Evolutionary conservation across 2,113 vertebrate species (phyloP).

Genomic region (Peromyscus californicus): DNA sequence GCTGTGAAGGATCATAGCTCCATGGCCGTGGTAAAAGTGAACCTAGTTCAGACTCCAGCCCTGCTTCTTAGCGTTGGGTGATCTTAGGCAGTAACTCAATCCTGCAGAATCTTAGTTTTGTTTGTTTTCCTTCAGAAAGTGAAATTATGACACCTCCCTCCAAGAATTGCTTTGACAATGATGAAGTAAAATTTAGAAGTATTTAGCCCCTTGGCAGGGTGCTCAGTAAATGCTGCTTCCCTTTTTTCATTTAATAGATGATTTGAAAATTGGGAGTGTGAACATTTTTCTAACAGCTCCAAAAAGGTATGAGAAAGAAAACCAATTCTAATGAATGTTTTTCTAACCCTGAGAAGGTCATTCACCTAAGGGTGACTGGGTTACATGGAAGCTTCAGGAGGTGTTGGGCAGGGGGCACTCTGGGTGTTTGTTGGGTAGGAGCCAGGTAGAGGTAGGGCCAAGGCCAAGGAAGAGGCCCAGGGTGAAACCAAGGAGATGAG

Average conservation of each 20-base stretch:
- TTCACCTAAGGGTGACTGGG: slow-evolving; percentile 31
- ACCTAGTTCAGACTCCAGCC: neutral
- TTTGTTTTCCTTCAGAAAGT: slow-evolving; percentile 4
- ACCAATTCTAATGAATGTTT: slow-evolving; percentile 39
- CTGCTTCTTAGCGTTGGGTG: neutral
- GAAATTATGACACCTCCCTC: neutral
- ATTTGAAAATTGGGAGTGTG: neutral
- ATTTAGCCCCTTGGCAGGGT: neutral
- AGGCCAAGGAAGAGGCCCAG: slow-evolving; percentile 10
- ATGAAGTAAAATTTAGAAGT: slow-evolving; percentile 22
- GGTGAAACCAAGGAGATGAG: slow-evolving; percentile 47
- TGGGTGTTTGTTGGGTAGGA: slow-evolving; percentile 25
- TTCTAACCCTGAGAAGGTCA: slow-evolving; percentile 13
- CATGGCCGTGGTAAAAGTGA: neutral
- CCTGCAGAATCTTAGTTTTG: neutral
- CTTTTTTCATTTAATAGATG: neutral
- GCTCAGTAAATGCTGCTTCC: neutral
- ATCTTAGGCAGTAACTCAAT: neutral
- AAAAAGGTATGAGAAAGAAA: slow-evolving; percentile 42
- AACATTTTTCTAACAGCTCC: slow-evolving; percentile 25
- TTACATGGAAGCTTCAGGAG: neutral
- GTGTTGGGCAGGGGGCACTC: neutral
- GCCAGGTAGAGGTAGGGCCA: slow-evolving; percentile 7
- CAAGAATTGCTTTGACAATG: neutral
- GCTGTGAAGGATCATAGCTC: neutral